Evolutionary conservation across 2,797 vertebrate genomes (phyloP).

Genomic region (Coregonus ussuriensis): DNA sequence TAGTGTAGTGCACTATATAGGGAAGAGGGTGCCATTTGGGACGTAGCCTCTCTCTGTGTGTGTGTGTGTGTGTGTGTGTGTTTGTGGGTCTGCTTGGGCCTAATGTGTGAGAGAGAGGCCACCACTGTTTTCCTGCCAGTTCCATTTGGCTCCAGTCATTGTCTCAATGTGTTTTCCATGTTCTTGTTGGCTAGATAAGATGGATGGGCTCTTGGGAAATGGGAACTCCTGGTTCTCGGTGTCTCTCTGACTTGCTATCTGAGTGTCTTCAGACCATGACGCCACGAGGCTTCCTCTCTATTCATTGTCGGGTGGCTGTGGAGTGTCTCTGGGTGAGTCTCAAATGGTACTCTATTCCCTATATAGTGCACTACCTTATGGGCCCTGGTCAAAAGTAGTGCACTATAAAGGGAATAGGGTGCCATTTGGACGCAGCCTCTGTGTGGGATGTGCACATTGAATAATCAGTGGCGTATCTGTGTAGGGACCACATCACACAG

Average conservation of each 20-base stretch:
- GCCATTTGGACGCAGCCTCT: background rate
- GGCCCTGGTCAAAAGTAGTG: background rate
- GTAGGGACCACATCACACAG: constrained; percentile 4
- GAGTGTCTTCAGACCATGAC: constrained; percentile 2
- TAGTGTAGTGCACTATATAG: background rate
- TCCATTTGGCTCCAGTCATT: background rate
- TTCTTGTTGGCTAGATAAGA: constrained; percentile 12
- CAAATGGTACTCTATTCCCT: background rate
- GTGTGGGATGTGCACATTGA: background rate
- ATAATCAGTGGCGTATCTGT: constrained; percentile 5
- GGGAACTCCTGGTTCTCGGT: constrained; percentile 9
- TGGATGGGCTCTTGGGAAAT: background rate
- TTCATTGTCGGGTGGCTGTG: constrained; percentile 1
- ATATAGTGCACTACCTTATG: background rate
- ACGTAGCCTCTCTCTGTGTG: no score
- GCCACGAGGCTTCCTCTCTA: constrained; percentile 28
- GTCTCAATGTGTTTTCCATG: constrained; percentile 12
- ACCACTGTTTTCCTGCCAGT: background rate
- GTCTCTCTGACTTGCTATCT: background rate
- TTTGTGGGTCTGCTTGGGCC: background rate
- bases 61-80: background rate
- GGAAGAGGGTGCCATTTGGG: background rate
- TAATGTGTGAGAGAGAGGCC: background rate
- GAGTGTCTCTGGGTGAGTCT: background rate
- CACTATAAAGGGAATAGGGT: background rate